Base-by-base conservation (phyloP, 2,888 invertebrate genomes). In the Andrena flavipes region DNA sequence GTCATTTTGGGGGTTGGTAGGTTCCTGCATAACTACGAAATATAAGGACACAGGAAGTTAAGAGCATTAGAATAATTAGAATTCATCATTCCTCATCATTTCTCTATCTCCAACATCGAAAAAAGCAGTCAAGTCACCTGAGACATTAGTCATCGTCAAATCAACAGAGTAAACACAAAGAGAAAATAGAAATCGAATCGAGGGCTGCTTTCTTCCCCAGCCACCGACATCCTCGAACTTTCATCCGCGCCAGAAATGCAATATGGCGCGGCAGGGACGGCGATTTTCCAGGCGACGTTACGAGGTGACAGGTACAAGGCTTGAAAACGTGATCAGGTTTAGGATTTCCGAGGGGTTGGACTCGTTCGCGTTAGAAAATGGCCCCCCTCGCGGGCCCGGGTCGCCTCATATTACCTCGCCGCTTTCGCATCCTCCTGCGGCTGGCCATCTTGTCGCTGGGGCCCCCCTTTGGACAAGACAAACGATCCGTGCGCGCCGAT, bases 351-450 rank as follows among this genome's bases (percentile, higher is more conserved):
- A 82, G 82, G 73, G 74, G 63, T 67, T 67, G 77, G 76, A 80
- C 67, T 67, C 67, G 80, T 78, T 80, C 70, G 30, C 83, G 81
- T 75, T 86, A 90, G 88, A 90, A 88, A 90, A 91, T 88, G 42
- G 42, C 89, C 86, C 84, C 75, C 81, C 23, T 73, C 79, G 85
- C 85, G 79, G 86, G 77, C 85, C 60, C 88, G 77, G 86, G 78
- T 86, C 79, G 89, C 56, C 89, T 92, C 92, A 82, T 90, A 89
- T 92, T 92, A 92, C 92, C 88, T 83, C 78, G 76, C 64, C 26
- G 65, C 56, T 84, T 79, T 87, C 84, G 85, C 84, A 86, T 80
- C 86, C 81, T 76, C 69, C 23, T 23, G 54, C 54, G n/a, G 20
- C 8, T 68, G 75, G 59, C 71, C 68, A 65, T 60, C 62, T 62